Evolutionary conservation across 2,888 invertebrate species (phyloP), one percentile per base, ranked within the genome.

Genomic region (Spatulosminthurus flaviceps): DNA sequence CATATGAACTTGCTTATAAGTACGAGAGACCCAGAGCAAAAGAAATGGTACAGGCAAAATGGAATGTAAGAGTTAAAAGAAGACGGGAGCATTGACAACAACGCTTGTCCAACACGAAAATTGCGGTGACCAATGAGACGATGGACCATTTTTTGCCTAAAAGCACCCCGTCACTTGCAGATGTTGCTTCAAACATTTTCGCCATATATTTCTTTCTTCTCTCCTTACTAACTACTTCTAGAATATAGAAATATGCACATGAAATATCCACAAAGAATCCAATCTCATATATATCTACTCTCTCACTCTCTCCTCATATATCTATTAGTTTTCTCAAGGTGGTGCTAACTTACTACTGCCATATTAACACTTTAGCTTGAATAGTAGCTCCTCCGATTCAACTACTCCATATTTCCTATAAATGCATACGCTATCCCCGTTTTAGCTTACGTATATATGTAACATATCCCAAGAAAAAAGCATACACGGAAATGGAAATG

Each of bases 151-250:
- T 81, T 81, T 82, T 82, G 82, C 80, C 81, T 82, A 81, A 83
- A 82, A 84, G 83, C 81, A 79, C 79, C 81, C 82, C 82, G 83
- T 84, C 84, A 84, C 82, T 80, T 79, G 75, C 84, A 84, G 84
- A 84, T 84, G 84, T 83, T 84, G 81, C 82, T 75, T 80, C 79
- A 82, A 81, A 84, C 71, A 80, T 78, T 73, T 80, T 78, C 75
- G 77, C 76, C 78, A 77, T 76, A 71, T 80, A 61, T 80, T 72
- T 66, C 51, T 78, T 24, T 60, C 61, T 64, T 34, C 66, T 61
- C 29, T 77, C 28, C 70, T 16, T 16, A 51, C 5, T 5, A 2
- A 51, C 51, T 51, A 4, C 34, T 7, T 34, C 4, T 34, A 34
- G 34, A 34, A 4, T 34, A 34, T 9, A 34, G 5, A 34, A 7